A percentile compares a stretch with the other conserved stretches of the same genome.
Evolutionary conservation across 2,888 invertebrate genomes (phyloP).

Genomic region (Mimumesa dahlbomi): DNA sequence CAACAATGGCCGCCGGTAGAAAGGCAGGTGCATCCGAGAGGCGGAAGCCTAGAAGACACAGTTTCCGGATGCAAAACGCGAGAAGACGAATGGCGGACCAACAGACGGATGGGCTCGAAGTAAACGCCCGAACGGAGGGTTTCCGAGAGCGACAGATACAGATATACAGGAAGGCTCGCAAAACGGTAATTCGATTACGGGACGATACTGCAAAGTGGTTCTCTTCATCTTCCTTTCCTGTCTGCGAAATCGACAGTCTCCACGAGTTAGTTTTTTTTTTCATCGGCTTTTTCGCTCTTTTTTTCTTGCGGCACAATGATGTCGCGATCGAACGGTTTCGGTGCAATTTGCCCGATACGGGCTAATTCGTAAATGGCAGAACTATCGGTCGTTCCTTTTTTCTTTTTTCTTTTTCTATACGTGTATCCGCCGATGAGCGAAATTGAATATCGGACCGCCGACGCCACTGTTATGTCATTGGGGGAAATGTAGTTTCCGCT

Average conservation of each 20-base stretch:
- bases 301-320: no score
- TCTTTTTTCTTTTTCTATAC: no score
- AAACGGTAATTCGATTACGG: constrained; percentile 39
- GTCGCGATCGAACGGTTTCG: no score
- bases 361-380: no score
- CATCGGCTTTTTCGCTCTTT: background rate
- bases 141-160: constrained; percentile 13
- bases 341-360: no score
- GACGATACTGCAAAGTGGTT: constrained; percentile 6
- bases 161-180: constrained; percentile 5
- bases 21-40: constrained; percentile 28
- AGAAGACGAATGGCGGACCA: constrained; percentile 40
- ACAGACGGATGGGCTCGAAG: constrained; percentile 32
- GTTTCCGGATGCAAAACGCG: constrained; percentile 38
- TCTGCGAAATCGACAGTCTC: background rate
- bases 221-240: constrained; percentile 12
- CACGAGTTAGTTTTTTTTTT: constrained; percentile 1
- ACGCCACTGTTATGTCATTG: no score
- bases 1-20: constrained; percentile 14
- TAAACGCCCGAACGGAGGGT: constrained; percentile 33
- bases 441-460: no score
- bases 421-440: no score
- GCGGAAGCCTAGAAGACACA: constrained; percentile 1
- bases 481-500: no score
- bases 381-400: no score